Evolutionary conservation across 1,140 invertebrate genomes (phyloP), one percentile per base, ranked within the genome.

Genomic region (Tribolium castaneum): DNA sequence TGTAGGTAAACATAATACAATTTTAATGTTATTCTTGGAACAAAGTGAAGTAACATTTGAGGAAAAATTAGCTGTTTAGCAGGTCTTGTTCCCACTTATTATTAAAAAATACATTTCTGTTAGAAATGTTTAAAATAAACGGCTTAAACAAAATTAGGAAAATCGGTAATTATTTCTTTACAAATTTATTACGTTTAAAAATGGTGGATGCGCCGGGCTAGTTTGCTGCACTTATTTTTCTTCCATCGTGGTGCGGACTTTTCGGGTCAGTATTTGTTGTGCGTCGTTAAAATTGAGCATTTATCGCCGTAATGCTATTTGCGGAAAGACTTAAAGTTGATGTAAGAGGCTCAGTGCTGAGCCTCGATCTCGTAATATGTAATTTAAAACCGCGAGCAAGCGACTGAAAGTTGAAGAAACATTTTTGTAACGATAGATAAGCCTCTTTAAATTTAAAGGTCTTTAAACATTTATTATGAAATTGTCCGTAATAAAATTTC

Each of bases 401-500:
- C 6, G 51, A 52, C 51, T 52, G 1, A 12, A 7, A 52, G 13
- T 19, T 52, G 13, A 19, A 52, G 51, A 52, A 52, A 52, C 51
- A 52, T 52, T 52, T 52, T 52, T 52, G 51, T 19, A 52, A 52
- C 51, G 51, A 52, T 52, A 52, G 51, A 52, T 52, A 52, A 52
- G 51, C 51, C 51, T 52, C 51, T 52, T 52, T 52, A 16, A 52
- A 19, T 52, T 52, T 52, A 16, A 52, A 19, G 51, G 16, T 52
- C 51, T 14, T 52, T 52, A n/a, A 59, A 59, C 16, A 59, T 59
- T 59, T 59, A 59, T 59, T 59, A 59, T 30, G 16, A 59, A 22
- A 59, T 59, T 59, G 54, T n/a, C 16, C 16, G 22, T 59, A 59
- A 59, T 59, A 59, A 59, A 59, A 59, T 59, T 59, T 59, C 54